Conservation (phyloP, 2,113 vertebrate species). For the Chelonoidis abingdonii region DNA sequence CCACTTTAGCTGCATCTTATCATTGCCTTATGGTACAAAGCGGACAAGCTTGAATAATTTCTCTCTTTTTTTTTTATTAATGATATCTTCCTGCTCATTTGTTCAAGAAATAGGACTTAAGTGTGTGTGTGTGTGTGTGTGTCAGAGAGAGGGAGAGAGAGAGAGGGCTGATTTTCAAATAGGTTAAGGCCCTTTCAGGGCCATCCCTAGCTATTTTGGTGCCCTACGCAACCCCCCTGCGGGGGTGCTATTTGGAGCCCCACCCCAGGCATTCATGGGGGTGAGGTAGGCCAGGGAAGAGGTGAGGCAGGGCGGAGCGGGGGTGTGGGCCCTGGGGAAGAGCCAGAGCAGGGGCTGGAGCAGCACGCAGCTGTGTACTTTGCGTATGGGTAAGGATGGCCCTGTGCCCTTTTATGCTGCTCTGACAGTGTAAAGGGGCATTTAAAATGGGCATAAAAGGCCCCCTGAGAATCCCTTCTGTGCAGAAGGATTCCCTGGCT, state of each 20-base stretch:
- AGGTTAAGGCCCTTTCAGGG: not conserved
- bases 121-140: not conserved
- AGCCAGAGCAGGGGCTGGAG: no score
- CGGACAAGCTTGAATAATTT: slow-evolving; percentile 62
- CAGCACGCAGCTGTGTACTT: no score
- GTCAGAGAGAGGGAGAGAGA: not conserved
- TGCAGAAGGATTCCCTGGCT: not conserved
- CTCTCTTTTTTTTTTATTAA: slow-evolving; percentile 54
- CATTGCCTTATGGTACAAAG: slow-evolving; percentile 68
- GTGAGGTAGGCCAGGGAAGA: no score
- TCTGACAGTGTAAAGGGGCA: not conserved
- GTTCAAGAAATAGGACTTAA: slow-evolving; percentile 30
- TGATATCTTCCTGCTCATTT: slow-evolving; percentile 69
- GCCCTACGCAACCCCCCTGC: no score
- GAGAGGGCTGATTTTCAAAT: not conserved
- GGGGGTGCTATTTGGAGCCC: no score
- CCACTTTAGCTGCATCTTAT: slow-evolving; percentile 78
- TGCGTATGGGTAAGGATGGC: no score
- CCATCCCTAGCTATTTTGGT: no score
- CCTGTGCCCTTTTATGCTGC: not conserved
- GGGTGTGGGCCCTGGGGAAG: no score
- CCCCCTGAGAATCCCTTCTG: not conserved
- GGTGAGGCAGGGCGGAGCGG: no score
- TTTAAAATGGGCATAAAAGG: slow-evolving; percentile 44
- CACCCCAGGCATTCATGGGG: no score